Conservation (phyloP, 92 coral and sea anemone species). For the Umimayanthus chanpuru region DNA sequence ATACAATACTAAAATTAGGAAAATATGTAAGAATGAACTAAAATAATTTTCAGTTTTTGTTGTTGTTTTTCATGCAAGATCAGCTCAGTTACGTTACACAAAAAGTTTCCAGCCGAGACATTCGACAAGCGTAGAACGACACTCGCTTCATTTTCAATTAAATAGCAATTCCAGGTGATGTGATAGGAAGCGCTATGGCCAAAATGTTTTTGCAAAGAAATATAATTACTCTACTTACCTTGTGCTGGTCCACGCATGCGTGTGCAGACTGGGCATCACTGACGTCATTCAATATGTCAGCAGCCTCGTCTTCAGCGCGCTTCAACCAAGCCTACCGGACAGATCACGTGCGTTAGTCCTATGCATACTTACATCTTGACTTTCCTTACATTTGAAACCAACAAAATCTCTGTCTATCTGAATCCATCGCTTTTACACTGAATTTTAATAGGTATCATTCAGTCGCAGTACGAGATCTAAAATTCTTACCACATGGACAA, state of each 20-base stretch:
- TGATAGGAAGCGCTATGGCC: too few relatives aligned
- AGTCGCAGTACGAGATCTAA: neutral
- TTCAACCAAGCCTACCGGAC: constrained; percentile 84
- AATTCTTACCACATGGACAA: too few relatives aligned
- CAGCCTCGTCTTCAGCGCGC: constrained; percentile 92
- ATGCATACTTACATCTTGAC: neutral
- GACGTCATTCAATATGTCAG: constrained; percentile 80
- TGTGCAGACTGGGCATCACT: constrained; percentile 84
- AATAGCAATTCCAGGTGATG: too few relatives aligned
- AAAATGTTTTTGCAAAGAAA: too few relatives aligned
- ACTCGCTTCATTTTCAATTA: too few relatives aligned
- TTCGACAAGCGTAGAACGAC: too few relatives aligned
- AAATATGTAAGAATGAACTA: too few relatives aligned
- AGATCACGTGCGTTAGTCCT: neutral
- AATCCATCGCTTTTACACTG: neutral
- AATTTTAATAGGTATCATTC: neutral
- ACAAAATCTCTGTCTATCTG: neutral
- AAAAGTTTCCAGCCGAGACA: too few relatives aligned
- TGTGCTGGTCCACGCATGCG: constrained; percentile 77
- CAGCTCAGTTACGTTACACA: too few relatives aligned
- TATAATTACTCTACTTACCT: constrained; percentile 57
- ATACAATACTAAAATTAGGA: too few relatives aligned
- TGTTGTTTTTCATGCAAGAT: too few relatives aligned
- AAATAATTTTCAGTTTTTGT: too few relatives aligned
- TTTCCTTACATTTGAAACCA: neutral